These are phyloP conservation scores for Argopecten irradians DNA, from an alignment of 1,140 invertebrate genomes.

Conservation along the genomic window DNA sequence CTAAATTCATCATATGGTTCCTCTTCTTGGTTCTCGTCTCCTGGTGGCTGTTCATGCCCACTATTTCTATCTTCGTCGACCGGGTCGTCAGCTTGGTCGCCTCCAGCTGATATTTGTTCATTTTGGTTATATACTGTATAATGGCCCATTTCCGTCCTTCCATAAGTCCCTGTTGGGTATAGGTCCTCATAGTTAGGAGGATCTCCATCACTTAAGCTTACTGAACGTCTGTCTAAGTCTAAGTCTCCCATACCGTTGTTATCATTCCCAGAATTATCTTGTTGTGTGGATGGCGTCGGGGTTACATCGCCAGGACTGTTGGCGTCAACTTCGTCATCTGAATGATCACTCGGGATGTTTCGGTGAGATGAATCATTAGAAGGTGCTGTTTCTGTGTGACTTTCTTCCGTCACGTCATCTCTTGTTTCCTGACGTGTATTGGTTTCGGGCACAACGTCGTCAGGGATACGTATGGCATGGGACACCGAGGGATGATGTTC, in stretches of 20 bases:
- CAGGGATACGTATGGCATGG: not conserved
- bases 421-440: not conserved
- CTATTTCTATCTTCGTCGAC: no score
- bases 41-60: no score
- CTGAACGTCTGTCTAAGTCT: no score
- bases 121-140: not conserved
- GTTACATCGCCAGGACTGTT: not conserved
- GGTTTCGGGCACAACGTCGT: not conserved
- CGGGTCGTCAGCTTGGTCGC: no score
- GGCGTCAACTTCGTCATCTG: not conserved
- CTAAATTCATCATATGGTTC: no score
- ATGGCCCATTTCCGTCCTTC: not conserved
- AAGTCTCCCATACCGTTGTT: not conserved
- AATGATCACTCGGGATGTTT: not conserved
- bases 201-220: not conserved
- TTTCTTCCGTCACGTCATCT: not conserved
- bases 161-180: not conserved
- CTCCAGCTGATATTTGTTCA: not conserved
- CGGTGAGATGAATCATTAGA: not conserved
- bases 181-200: not conserved
- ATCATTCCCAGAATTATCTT: not conserved
- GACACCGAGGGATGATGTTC: not conserved
- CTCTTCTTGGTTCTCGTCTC: no score
- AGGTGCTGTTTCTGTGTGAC: no score
- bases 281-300: not conserved